These are phyloP conservation scores for Aplysina aerophoba DNA, from an alignment of 37 sponge, comb jelly and placozoan species.

Conservation along the genomic window DNA sequence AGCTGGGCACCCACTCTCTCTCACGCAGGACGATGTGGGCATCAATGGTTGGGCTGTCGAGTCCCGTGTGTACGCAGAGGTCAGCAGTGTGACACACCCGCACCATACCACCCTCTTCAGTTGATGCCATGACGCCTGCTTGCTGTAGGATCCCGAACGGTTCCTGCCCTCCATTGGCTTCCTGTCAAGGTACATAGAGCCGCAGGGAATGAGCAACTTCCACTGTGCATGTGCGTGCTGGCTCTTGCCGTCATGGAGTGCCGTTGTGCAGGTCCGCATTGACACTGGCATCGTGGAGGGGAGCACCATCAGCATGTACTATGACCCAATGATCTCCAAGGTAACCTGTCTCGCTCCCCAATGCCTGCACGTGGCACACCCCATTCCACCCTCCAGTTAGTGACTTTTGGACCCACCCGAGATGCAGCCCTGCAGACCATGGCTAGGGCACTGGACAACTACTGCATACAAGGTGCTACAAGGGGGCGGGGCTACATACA, in stretches of 20 bases:
- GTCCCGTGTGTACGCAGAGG: slow-evolving; percentile 94
- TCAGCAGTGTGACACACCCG: neutral
- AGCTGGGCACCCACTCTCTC: slow-evolving; percentile 76
- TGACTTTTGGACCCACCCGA: slow-evolving; percentile 83
- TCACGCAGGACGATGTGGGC: slow-evolving; percentile 85
- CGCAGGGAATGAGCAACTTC: slow-evolving; percentile 55
- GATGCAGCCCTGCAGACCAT: slow-evolving; percentile 78
- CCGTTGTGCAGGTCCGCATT: slow-evolving; percentile 69
- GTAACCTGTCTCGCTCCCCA: slow-evolving; percentile 22
- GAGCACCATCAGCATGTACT: slow-evolving; percentile 93
- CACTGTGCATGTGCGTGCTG: neutral
- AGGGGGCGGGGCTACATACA: neutral
- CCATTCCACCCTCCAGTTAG: slow-evolving; percentile 48
- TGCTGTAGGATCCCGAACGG: slow-evolving; percentile 72
- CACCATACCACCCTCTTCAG: no score
- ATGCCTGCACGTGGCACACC: neutral
- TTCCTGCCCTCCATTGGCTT: slow-evolving; percentile 90
- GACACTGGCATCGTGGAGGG: slow-evolving; percentile 97
- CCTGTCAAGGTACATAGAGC: slow-evolving; percentile 89
- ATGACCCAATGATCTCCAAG: slow-evolving; percentile 98
- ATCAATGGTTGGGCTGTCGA: slow-evolving; percentile 98
- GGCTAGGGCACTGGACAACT: slow-evolving; percentile 91
- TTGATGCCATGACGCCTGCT: no score
- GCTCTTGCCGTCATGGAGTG: neutral
- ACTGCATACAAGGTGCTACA: slow-evolving; percentile 84